phyloP scores from a whole-genome alignment of 2,888 invertebrate species.

The Drosophila nigricruria region DNA sequence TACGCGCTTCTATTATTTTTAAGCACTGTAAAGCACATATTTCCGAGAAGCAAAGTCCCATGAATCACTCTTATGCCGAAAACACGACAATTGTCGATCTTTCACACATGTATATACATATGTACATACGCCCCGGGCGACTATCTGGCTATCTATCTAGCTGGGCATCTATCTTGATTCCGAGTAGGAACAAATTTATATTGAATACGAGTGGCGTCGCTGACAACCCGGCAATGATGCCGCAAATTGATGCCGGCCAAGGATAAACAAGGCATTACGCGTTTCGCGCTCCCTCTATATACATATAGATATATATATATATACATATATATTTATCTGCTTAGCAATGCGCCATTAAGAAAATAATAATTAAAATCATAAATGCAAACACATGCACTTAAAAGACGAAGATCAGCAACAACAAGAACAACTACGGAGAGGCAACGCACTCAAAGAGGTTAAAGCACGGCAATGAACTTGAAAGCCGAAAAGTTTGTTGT shows the following conservation, averaged over 20 bases:
- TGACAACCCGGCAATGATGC: conserved; percentile 11
- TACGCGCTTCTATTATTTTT: conserved; percentile 11
- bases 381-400: conserved; percentile 54
- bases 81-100: conserved; percentile 11
- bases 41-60: conserved; percentile 16
- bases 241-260: conserved; percentile 12
- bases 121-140: background rate
- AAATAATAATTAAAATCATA: conserved; percentile 34
- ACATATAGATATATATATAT: background rate
- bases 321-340: background rate
- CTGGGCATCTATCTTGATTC: background rate
- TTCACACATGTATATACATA: background rate
- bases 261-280: conserved; percentile 16
- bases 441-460: conserved; percentile 70
- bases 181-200: background rate
- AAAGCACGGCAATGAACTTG: conserved; percentile 74
- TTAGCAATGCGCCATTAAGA: conserved; percentile 29
- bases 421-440: conserved; percentile 29
- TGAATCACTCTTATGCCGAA: conserved; percentile 22
- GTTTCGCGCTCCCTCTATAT: background rate
- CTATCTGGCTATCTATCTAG: background rate
- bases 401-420: conserved; percentile 23
- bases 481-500: conserved; percentile 60
- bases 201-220: background rate
- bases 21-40: conserved; percentile 5